Conservation (phyloP, 2,888 invertebrate species). For the Thecocarcelia acutangulata region DNA sequence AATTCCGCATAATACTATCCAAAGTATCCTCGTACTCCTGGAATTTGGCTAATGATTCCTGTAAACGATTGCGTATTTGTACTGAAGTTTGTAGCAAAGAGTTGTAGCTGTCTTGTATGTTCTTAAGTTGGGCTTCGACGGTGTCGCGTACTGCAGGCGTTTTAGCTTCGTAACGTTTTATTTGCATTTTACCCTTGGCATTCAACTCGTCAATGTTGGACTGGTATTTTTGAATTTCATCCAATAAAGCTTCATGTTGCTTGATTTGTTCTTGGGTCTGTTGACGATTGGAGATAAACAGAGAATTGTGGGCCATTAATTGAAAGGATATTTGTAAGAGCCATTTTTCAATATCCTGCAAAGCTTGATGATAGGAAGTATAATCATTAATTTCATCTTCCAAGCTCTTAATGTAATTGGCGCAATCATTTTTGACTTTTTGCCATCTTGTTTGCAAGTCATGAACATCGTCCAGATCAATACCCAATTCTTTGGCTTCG, state of each 20-base stretch:
- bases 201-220: conserved; percentile 90
- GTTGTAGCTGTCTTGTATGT: conserved; percentile 96
- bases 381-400: conserved; percentile 93
- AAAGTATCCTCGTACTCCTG: conserved; percentile 95
- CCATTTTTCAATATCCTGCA: conserved; percentile 98
- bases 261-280: conserved; percentile 95
- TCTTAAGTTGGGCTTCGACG: conserved; percentile 92
- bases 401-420: conserved; percentile 85
- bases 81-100: conserved; percentile 93
- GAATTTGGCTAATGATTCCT: conserved; percentile 94
- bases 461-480: conserved; percentile 85
- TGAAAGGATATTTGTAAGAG: conserved; percentile 96
- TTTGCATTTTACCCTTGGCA: conserved; percentile 91
- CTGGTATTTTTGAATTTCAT: conserved; percentile 92
- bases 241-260: conserved; percentile 89
- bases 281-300: conserved; percentile 94
- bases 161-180: conserved; percentile 88
- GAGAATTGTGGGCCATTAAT: conserved; percentile 96
- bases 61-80: conserved; percentile 93
- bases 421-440: conserved; percentile 85
- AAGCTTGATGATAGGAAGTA: conserved; percentile 91
- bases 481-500: conserved; percentile 89
- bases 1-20: conserved; percentile 90
- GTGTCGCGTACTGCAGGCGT: conserved; percentile 89
- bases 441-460: conserved; percentile 88